These are phyloP conservation scores for Pyrocephalus nanus DNA, from an alignment of 2,797 vertebrate species.

Conservation along the genomic window DNA sequence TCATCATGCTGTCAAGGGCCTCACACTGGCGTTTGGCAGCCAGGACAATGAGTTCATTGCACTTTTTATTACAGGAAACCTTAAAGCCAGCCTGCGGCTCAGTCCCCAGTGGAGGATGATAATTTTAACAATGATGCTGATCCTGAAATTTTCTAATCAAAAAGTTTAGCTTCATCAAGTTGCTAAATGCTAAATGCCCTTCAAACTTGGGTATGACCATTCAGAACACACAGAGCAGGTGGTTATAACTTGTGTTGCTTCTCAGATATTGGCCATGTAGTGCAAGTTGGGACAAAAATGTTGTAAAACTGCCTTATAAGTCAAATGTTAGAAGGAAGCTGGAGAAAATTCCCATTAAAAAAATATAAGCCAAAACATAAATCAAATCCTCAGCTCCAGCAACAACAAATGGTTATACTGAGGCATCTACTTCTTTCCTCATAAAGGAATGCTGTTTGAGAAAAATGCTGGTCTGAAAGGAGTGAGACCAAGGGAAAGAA, in stretches of 20 bases:
- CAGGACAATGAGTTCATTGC: slow-evolving; percentile 39
- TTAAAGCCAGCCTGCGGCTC: neutral
- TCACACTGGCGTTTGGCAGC: slow-evolving; percentile 29
- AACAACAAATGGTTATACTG: neutral
- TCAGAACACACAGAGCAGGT: neutral
- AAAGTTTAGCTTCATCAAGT: slow-evolving; percentile 10
- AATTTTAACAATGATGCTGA: slow-evolving; percentile 35
- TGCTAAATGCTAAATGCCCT: slow-evolving; percentile 37
- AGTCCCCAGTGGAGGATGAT: slow-evolving; percentile 2
- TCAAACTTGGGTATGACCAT: neutral
- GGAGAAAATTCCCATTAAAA: neutral
- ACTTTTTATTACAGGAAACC: slow-evolving; percentile 39
- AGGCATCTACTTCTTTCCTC: neutral
- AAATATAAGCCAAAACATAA: neutral
- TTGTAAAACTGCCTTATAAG: neutral
- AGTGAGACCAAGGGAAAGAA: neutral
- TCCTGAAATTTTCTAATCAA: slow-evolving; percentile 43
- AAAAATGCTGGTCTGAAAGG: neutral
- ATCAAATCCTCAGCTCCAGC: neutral
- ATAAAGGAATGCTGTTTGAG: neutral
- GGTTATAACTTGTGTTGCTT: neutral
- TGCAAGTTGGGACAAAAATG: neutral
- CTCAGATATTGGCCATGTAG: neutral
- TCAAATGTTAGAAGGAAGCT: neutral
- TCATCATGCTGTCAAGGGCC: slow-evolving; percentile 51